Evolutionary conservation across 2,113 vertebrate genomes (phyloP), one percentile per base, ranked within the genome.

Genomic region (Podarcis muralis): DNA sequence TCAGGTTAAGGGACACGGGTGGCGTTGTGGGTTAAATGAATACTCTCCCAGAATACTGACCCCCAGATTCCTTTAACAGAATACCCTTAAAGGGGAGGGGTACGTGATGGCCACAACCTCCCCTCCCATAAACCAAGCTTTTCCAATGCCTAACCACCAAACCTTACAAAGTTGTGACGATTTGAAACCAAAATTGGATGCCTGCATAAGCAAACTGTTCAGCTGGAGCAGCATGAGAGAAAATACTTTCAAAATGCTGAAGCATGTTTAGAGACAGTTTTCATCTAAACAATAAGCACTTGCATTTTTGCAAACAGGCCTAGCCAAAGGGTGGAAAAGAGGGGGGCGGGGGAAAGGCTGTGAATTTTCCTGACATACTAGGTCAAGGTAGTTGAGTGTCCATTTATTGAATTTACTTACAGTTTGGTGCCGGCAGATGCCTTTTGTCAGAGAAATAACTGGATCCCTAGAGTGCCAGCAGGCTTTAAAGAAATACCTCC

Each of bases 381-480:
- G 32, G 43, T 90, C 3, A 0, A 81, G 84, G 83, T 1, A 85
- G 83, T 93, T 62, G 86, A 87, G 35, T 20, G 1, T 30, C 72
- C 62, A 25, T 0, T 85, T 74, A 43, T 90, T 62, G 0, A 62
- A 62, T 62, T 62, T 86, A 78, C 25, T 35, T 84, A 32, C 2
- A 1, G 48, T 87, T 81, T 66, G 74, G 90, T 92, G 91, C 88
- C 69, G 84, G 25, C 40, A 91, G 89, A 87, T 78, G 69, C 88
- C 15, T 37, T 85, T 94, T 87, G 11, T 81, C 53, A 74, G 30
- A 32, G 71, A 82, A 78, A n/a, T 57, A 35, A 71, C 88, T 87
- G 81, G 71, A 40, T 90, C 89, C 68, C 59, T n/a, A 62, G 77
- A 82, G 84, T 88, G 5, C 75, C 88, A 90, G 87, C 84, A 78